Conservation (phyloP, 2,113 vertebrate genomes). For the Ageneiosus marmoratus region DNA sequence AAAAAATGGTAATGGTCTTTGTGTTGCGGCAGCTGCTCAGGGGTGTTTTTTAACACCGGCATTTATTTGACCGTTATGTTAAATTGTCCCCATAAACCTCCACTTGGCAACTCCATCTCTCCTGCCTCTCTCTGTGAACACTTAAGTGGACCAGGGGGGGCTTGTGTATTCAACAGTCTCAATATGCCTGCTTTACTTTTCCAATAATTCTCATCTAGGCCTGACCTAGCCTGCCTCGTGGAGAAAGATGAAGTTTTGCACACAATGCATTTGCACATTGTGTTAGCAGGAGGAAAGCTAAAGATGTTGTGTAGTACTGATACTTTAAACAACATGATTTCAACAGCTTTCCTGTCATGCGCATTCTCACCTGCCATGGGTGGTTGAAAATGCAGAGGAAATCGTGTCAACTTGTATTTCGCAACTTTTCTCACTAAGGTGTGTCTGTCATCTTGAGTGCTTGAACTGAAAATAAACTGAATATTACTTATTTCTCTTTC, state of each 20-base stretch:
- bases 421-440: slow-evolving; percentile 5
- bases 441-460: slow-evolving; percentile 1
- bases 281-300: slow-evolving; percentile 24
- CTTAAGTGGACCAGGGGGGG: slow-evolving; percentile 71
- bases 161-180: slow-evolving; percentile 61
- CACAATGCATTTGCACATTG: slow-evolving; percentile 38
- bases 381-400: slow-evolving; percentile 28
- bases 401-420: slow-evolving; percentile 26
- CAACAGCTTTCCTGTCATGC: slow-evolving; percentile 28
- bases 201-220: slow-evolving; percentile 64
- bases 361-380: slow-evolving; percentile 33
- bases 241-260: slow-evolving; percentile 39
- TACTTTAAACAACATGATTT: slow-evolving; percentile 25
- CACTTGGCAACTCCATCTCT: slow-evolving; percentile 70
- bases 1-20: slow-evolving; percentile 65
- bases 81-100: slow-evolving; percentile 76
- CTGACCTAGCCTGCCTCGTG: slow-evolving; percentile 38
- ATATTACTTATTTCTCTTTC: neutral
- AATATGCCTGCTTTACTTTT: slow-evolving; percentile 66
- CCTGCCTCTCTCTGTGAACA: slow-evolving; percentile 68
- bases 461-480: slow-evolving; percentile 16
- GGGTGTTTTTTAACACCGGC: slow-evolving; percentile 70
- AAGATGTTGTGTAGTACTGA: neutral
- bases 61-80: slow-evolving; percentile 80
- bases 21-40: slow-evolving; percentile 59